These are phyloP conservation scores for Chrysomallon squamiferum DNA, from an alignment of 1,140 invertebrate genomes.

Conservation along the genomic window DNA sequence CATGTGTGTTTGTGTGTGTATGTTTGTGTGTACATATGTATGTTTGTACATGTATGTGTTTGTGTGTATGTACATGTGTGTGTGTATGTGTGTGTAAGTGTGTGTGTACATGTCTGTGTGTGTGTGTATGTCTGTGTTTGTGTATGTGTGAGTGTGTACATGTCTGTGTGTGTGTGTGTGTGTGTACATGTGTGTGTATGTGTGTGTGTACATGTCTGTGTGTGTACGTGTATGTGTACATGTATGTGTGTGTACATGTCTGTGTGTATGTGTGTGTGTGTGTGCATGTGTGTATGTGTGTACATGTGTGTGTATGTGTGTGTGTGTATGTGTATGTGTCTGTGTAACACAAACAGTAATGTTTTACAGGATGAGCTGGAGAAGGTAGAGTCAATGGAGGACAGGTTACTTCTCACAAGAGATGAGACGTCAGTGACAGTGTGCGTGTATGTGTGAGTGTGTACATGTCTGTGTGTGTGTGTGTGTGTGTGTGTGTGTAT, in stretches of 20 bases:
- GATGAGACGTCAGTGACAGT: background rate
- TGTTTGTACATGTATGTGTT: background rate
- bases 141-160: too few relatives aligned
- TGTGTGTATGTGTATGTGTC: too few relatives aligned
- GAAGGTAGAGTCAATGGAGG: too few relatives aligned
- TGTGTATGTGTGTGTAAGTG: background rate
- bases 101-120: slow-evolving; percentile 3
- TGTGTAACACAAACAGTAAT: too few relatives aligned
- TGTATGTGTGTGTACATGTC: slow-evolving; percentile 9
- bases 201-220: background rate
- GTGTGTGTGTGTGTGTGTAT: slow-evolving; percentile 2
- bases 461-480: background rate
- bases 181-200: background rate
- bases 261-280: slow-evolving; percentile 3
- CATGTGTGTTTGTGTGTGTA: too few relatives aligned
- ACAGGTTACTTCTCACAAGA: too few relatives aligned
- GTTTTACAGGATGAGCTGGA: too few relatives aligned
- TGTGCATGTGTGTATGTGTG: slow-evolving; percentile 7
- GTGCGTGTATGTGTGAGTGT: background rate
- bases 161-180: too few relatives aligned
- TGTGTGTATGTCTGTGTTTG: background rate
- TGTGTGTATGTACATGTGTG: slow-evolving; percentile 8
- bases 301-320: too few relatives aligned
- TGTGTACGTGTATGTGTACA: background rate
- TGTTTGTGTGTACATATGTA: too few relatives aligned